A percentile compares a stretch with the other conserved stretches of the same genome.
phyloP scores from a whole-genome alignment of 2,113 vertebrate genomes.

The Capreolus pygargus region DNA sequence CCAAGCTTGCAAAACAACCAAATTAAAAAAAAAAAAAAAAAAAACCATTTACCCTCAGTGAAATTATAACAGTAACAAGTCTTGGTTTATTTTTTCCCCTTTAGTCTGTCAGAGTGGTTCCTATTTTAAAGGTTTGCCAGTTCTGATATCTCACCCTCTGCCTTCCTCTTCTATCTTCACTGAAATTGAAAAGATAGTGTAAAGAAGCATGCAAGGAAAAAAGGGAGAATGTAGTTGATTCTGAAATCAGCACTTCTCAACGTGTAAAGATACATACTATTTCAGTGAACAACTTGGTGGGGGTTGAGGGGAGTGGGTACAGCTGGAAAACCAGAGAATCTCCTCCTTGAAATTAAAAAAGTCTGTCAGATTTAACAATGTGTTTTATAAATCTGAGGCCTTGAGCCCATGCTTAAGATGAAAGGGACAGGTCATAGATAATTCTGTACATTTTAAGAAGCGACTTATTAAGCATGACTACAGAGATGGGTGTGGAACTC shows the following conservation, averaged over 20 bases:
- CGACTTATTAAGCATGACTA: neutral
- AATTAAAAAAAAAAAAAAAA: neutral
- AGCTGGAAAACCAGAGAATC: neutral
- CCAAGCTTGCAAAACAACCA: constrained; percentile 54
- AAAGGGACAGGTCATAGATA: neutral
- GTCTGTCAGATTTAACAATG: neutral
- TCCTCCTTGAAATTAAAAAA: neutral
- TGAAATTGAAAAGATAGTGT: neutral
- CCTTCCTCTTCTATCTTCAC: neutral
- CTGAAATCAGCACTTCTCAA: neutral
- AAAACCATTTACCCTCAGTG: neutral
- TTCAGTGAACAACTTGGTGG: neutral
- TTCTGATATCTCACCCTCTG: neutral
- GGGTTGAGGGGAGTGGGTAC: neutral
- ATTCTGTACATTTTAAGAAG: neutral
- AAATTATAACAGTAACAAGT: neutral
- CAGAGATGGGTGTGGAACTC: neutral
- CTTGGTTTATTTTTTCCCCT: neutral
- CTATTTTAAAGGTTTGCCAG: constrained; percentile 7
- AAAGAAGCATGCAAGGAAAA: neutral
- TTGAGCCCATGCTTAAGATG: neutral
- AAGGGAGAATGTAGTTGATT: neutral
- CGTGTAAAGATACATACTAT: no score
- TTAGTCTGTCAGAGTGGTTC: neutral
- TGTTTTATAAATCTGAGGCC: neutral